Evolutionary conservation across 2,113 vertebrate genomes (phyloP).

Genomic region (Centrocercus urophasianus): DNA sequence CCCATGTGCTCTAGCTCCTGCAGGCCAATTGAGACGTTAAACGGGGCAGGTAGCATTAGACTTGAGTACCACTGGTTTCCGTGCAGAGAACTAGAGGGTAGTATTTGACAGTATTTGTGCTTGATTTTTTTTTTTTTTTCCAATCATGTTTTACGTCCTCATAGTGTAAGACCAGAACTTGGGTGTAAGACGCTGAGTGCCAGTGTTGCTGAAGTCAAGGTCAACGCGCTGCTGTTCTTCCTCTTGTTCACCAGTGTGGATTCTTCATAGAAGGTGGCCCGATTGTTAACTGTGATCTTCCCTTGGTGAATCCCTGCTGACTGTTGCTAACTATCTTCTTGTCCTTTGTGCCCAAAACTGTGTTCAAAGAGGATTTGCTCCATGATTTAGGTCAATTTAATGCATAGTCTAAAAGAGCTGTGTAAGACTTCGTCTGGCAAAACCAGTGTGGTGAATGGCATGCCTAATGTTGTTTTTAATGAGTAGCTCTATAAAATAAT

Average conservation of each 20-base stretch:
- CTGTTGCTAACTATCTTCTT: background rate
- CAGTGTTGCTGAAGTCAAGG: background rate
- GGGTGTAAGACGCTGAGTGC: too few species aligned
- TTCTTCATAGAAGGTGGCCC: background rate
- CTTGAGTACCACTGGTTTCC: background rate
- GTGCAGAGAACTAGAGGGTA: background rate
- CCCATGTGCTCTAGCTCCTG: background rate
- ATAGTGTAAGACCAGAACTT: background rate
- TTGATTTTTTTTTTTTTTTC: background rate
- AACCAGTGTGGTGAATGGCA: slow-evolving; percentile 6
- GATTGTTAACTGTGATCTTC: background rate
- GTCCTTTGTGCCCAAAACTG: background rate
- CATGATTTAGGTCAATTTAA: background rate
- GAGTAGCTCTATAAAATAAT: background rate
- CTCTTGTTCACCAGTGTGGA: background rate
- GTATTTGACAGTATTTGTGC: background rate
- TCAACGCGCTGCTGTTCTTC: background rate
- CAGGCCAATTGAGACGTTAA: background rate
- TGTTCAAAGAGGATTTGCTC: background rate
- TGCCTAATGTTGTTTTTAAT: slow-evolving; percentile 43
- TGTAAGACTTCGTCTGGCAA: background rate
- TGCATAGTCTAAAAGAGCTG: background rate
- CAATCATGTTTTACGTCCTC: background rate
- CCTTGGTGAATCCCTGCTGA: background rate
- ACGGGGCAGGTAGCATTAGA: background rate